Percentiles rank a stretch among this genome's conserved stretches.
These are phyloP conservation scores for Rallus crepitans DNA, from an alignment of 2,797 vertebrate species.

Conservation along the genomic window DNA sequence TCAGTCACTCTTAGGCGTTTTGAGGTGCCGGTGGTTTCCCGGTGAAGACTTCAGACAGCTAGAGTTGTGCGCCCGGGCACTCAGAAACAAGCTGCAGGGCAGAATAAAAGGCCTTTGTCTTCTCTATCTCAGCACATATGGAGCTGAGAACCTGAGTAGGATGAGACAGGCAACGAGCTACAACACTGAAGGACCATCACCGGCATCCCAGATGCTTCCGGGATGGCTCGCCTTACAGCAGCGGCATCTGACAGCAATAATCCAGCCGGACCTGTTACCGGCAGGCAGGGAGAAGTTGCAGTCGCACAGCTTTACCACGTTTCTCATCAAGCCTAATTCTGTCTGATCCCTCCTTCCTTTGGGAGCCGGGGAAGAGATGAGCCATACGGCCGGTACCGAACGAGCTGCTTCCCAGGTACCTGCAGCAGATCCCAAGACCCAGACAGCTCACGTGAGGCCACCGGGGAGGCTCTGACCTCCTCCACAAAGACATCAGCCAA, in stretches of 20 bases:
- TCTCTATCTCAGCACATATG: neutral
- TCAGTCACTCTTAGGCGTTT: neutral
- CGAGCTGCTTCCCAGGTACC: neutral
- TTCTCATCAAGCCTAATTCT: neutral
- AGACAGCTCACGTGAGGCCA: neutral
- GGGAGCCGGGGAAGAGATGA: neutral
- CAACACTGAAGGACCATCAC: neutral
- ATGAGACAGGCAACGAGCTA: neutral
- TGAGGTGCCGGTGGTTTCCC: neutral
- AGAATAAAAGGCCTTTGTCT: neutral
- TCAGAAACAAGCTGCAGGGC: neutral
- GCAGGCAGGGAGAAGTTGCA: neutral
- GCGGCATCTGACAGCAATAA: neutral
- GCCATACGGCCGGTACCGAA: rapidly evolving
- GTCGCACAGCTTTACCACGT: neutral
- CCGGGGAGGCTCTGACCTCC: neutral
- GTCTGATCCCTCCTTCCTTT: neutral
- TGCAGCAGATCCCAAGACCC: neutral
- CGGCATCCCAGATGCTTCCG: neutral
- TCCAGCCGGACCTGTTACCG: neutral
- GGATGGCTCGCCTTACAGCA: neutral
- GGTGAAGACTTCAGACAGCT: neutral
- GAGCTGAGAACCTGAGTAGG: neutral
- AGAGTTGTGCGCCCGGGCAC: neutral
- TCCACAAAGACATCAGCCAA: neutral